Evolutionary conservation across 2,797 vertebrate species (phyloP).

Genomic region (Microtus agrestis): DNA sequence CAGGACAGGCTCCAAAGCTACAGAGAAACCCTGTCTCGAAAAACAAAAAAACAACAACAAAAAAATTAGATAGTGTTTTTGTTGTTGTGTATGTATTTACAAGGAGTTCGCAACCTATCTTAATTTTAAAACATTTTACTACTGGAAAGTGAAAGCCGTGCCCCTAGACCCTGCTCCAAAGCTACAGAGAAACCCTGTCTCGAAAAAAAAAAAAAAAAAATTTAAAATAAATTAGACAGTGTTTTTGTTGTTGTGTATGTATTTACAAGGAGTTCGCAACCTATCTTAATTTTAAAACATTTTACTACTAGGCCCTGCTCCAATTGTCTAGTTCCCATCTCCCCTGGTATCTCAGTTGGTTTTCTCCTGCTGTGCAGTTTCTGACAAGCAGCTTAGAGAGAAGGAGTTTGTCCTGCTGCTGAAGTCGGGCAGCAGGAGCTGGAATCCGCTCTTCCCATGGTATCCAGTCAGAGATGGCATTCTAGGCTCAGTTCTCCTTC

Average conservation of each 20-base stretch:
- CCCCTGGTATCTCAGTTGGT: background rate
- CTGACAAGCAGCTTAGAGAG: background rate
- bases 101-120: too few species aligned
- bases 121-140: too few species aligned
- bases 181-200: too few species aligned
- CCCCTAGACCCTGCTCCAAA: too few species aligned
- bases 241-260: background rate
- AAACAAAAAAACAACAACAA: too few species aligned
- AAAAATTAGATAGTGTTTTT: too few species aligned
- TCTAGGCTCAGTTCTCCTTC: background rate
- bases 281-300: constrained; percentile 17
- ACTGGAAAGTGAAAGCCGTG: too few species aligned
- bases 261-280: background rate
- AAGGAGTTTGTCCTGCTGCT: too few species aligned
- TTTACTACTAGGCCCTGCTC: background rate
- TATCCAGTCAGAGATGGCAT: background rate
- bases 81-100: too few species aligned
- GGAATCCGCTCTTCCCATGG: background rate
- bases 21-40: too few species aligned
- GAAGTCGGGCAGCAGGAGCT: background rate
- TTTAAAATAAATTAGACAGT: background rate
- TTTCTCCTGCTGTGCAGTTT: background rate
- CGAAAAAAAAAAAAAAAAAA: too few species aligned
- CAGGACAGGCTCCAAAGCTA: too few species aligned
- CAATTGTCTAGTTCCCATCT: background rate